Conservation (phyloP, 2,888 invertebrate genomes). For the Leptodirus hochenwartii region DNA sequence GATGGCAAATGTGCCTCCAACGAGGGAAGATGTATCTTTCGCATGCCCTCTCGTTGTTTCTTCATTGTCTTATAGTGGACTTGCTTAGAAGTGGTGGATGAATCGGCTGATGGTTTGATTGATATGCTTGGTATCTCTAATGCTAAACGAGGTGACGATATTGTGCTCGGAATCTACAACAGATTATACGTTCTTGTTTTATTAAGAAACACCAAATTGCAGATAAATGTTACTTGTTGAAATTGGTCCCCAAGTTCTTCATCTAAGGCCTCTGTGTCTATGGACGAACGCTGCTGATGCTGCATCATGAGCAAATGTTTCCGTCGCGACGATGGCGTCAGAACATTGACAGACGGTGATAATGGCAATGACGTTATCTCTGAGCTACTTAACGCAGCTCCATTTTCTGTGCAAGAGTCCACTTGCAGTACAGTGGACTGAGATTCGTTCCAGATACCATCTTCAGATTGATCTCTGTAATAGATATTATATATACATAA, state of each 20-base stretch:
- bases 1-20: too few relatives aligned
- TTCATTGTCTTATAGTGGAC: constrained; percentile 16
- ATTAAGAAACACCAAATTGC: constrained; percentile 4
- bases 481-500: constrained; percentile 3
- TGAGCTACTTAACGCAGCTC: constrained; percentile 34
- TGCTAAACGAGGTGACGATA: constrained; percentile 10
- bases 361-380: constrained; percentile 28
- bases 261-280: constrained; percentile 68
- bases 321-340: constrained; percentile 63
- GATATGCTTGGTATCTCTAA: constrained; percentile 15
- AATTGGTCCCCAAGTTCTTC: constrained; percentile 47
- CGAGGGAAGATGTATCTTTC: neutral
- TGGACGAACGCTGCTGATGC: constrained; percentile 71
- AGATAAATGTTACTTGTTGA: constrained; percentile 27
- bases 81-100: constrained; percentile 13
- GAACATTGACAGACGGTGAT: constrained; percentile 36
- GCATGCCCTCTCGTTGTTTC: constrained; percentile 9
- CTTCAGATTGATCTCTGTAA: constrained; percentile 61
- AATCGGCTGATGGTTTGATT: constrained; percentile 12
- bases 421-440: constrained; percentile 67
- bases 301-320: constrained; percentile 60
- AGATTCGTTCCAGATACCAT: constrained; percentile 79
- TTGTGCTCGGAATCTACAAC: constrained; percentile 13
- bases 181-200: neutral
- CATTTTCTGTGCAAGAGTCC: constrained; percentile 49